These are phyloP conservation scores for Siniperca undulata DNA, from an alignment of 2,797 vertebrate species.

Conservation along the genomic window DNA sequence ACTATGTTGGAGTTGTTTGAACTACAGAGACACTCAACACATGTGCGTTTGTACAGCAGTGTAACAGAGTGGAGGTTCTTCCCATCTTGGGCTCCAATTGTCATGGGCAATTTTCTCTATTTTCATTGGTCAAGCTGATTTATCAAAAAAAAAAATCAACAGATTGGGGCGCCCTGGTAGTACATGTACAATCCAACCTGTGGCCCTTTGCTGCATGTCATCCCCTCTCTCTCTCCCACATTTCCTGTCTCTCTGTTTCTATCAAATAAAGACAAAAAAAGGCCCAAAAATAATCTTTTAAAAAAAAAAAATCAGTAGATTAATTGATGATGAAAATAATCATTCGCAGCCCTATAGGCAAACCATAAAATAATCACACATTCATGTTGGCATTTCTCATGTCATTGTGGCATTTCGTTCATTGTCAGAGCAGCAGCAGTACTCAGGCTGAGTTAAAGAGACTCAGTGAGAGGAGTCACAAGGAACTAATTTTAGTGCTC, in stretches of 20 bases:
- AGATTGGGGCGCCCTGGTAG: background rate
- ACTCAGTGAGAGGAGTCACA: conserved; percentile 59
- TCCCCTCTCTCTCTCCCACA: too few relatives aligned
- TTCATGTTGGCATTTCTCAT: background rate
- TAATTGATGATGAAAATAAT: background rate
- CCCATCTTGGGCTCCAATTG: background rate
- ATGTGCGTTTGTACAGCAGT: background rate
- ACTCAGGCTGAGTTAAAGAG: conserved; percentile 5
- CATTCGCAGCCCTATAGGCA: background rate
- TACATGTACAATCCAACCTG: too few relatives aligned
- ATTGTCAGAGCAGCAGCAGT: background rate
- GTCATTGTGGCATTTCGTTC: conserved; percentile 20
- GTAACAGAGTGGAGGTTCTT: background rate
- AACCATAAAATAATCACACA: background rate
- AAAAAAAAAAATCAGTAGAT: too few relatives aligned
- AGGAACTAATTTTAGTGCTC: conserved; percentile 54
- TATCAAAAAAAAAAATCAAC: background rate
- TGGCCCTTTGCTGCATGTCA: too few relatives aligned
- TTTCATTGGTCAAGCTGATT: background rate
- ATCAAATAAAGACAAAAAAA: too few relatives aligned
- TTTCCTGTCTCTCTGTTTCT: too few relatives aligned
- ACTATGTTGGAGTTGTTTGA: background rate
- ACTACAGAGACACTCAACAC: background rate
- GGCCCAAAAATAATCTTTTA: too few relatives aligned
- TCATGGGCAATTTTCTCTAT: background rate